Percentiles rank a stretch among this genome's conserved stretches.
Evolutionary conservation across 1,140 invertebrate species (phyloP).

Genomic region (Ceratina calcarata): DNA sequence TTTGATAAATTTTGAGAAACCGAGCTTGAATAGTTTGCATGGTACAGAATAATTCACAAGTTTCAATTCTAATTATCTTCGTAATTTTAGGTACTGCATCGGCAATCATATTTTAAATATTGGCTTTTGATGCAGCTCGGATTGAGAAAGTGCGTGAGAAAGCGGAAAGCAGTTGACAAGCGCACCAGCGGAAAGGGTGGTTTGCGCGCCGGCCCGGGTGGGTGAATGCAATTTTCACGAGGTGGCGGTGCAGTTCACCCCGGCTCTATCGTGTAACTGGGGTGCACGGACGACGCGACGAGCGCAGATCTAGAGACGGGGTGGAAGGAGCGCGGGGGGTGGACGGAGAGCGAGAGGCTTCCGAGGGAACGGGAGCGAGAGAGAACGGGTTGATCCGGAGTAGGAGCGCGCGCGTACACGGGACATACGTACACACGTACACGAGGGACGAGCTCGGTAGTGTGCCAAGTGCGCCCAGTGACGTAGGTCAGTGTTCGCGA

Average conservation of each 20-base stretch:
- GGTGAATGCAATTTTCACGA: conserved; percentile 71
- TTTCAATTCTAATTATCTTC: too few relatives aligned
- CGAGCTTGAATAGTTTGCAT: too few relatives aligned
- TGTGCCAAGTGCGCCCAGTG: conserved; percentile 65
- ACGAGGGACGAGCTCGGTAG: conserved; percentile 49
- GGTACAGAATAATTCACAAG: too few relatives aligned
- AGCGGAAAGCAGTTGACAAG: neutral
- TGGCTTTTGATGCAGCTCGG: neutral
- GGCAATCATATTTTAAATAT: too few relatives aligned
- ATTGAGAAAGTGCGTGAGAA: neutral
- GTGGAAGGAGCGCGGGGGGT: neutral
- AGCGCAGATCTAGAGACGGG: neutral
- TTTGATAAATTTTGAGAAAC: too few relatives aligned
- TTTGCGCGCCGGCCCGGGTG: conserved; percentile 1
- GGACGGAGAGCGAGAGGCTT: neutral
- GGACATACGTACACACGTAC: conserved; percentile 29
- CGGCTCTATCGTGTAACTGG: conserved; percentile 47
- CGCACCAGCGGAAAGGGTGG: conserved; percentile 4
- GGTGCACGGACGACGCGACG: conserved; percentile 42
- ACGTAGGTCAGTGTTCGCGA: conserved; percentile 71
- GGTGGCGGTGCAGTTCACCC: conserved; percentile 73
- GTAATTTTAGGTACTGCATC: too few relatives aligned
- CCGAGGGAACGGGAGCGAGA: neutral
- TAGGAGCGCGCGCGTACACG: conserved; percentile 15
- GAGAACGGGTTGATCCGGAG: too few relatives aligned